Evolutionary conservation across 1,140 invertebrate species (phyloP).

Genomic region (Drosophila nasuta): DNA sequence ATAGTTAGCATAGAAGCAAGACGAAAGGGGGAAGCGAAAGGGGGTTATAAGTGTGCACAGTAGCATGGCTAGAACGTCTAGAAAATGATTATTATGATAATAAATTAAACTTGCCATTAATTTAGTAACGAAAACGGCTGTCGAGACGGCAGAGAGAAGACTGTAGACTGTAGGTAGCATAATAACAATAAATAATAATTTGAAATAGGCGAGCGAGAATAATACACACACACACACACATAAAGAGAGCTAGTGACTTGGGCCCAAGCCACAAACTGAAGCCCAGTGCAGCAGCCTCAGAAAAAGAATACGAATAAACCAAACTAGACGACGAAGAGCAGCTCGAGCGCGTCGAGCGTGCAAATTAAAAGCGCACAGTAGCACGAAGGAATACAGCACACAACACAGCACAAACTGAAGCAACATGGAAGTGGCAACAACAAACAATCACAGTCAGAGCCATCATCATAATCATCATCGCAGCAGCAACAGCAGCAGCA

Average conservation of each 20-base stretch:
- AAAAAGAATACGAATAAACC: conserved; percentile 9
- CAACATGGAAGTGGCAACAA: conserved; percentile 81
- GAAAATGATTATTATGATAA: conserved; percentile 84
- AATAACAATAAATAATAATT: conserved; percentile 83
- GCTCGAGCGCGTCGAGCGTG: conserved; percentile 76
- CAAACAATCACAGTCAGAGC: conserved; percentile 79
- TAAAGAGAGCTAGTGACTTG: conserved; percentile 29
- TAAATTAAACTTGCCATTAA: conserved; percentile 84
- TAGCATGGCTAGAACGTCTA: conserved; percentile 69
- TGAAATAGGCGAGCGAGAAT: conserved; percentile 71
- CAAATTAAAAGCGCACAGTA: conserved; percentile 83
- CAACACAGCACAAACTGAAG: too few species aligned
- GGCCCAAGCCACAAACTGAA: conserved; percentile 26
- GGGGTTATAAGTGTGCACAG: conserved; percentile 48
- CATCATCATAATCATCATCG: conserved; percentile 65
- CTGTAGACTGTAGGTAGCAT: conserved; percentile 50
- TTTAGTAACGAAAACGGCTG: conserved; percentile 76
- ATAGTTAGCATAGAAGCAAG: conserved; percentile 29
- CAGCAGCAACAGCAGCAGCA: conserved; percentile 19
- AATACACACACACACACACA: conserved; percentile 10
- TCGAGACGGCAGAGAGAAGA: conserved; percentile 12
- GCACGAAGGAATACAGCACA: conserved; percentile 54
- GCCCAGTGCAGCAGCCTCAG: conserved; percentile 40
- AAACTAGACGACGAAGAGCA: conserved; percentile 26
- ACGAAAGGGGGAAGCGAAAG: not conserved